These are phyloP conservation scores for Buphagus erythrorhynchus DNA, from an alignment of 2,797 vertebrate species.

Conservation along the genomic window DNA sequence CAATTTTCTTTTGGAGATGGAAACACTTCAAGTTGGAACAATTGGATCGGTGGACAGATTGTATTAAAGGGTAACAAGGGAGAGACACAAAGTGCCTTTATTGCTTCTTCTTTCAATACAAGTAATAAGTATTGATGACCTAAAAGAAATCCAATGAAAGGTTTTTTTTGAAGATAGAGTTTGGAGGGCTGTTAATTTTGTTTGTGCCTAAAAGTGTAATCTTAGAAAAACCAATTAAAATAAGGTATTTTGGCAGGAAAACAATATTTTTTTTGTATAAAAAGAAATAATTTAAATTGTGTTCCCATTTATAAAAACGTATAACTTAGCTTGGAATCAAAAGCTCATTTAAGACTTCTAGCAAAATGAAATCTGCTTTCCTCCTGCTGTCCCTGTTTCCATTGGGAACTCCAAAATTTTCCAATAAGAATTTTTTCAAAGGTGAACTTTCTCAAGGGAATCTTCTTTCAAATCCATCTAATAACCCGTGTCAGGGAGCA, in stretches of 20 bases:
- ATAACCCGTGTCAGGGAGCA: background rate
- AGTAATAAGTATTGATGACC: background rate
- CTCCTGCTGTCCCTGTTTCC: background rate
- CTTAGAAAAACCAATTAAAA: background rate
- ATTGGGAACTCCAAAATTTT: background rate
- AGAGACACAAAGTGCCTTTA: constrained; percentile 28
- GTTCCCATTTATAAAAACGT: background rate
- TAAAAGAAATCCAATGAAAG: background rate
- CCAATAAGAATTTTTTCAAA: background rate
- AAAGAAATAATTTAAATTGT: background rate
- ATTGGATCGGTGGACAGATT: constrained; percentile 2
- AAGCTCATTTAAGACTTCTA: background rate
- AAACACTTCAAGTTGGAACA: background rate
- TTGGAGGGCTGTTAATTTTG: background rate
- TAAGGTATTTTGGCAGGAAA: background rate
- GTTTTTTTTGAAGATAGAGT: background rate
- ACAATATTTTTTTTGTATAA: background rate
- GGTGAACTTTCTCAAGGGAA: background rate
- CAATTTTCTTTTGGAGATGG: constrained; percentile 44
- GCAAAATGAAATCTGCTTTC: background rate
- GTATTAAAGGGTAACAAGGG: background rate
- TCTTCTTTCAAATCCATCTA: background rate
- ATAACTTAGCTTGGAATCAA: background rate
- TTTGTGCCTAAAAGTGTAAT: background rate
- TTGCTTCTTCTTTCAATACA: constrained; percentile 40